Percentiles rank a stretch among this genome's conserved stretches.
Evolutionary conservation across 2,797 vertebrate genomes (phyloP).

Genomic region (Lemur catta): DNA sequence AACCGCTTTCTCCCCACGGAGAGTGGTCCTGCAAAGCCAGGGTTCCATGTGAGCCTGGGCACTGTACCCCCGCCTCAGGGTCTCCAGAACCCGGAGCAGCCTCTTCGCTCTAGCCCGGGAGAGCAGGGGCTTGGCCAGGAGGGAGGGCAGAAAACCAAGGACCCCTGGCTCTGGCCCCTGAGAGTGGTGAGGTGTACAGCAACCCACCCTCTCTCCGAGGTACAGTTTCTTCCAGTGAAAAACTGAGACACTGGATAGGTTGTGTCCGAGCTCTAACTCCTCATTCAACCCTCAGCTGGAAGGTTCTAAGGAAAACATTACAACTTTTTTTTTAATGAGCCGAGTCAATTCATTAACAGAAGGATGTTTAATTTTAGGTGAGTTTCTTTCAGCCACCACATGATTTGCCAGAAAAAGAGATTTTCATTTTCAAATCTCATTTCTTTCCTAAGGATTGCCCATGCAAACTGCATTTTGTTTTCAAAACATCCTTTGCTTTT

Average conservation of each 20-base stretch:
- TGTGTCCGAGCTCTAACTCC: background rate
- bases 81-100: background rate
- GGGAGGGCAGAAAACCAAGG: fast-evolving
- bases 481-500: background rate
- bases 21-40: background rate
- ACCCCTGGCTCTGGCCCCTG: background rate
- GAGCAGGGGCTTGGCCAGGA: background rate
- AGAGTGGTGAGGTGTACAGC: fast-evolving
- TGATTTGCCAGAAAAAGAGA: background rate
- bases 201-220: background rate
- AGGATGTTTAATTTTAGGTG: background rate
- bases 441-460: background rate
- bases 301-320: background rate
- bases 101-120: background rate
- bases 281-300: background rate
- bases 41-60: background rate
- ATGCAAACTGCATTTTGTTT: background rate
- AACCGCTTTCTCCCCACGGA: fast-evolving
- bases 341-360: background rate
- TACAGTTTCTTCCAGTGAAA: background rate
- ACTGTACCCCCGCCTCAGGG: no score
- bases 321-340: background rate
- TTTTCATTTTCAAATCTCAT: background rate
- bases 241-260: background rate
- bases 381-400: background rate